Percentiles rank a stretch among this genome's conserved stretches.
Conservation (phyloP, 2,113 vertebrate species). For the Melanerpes aurifrons region DNA sequence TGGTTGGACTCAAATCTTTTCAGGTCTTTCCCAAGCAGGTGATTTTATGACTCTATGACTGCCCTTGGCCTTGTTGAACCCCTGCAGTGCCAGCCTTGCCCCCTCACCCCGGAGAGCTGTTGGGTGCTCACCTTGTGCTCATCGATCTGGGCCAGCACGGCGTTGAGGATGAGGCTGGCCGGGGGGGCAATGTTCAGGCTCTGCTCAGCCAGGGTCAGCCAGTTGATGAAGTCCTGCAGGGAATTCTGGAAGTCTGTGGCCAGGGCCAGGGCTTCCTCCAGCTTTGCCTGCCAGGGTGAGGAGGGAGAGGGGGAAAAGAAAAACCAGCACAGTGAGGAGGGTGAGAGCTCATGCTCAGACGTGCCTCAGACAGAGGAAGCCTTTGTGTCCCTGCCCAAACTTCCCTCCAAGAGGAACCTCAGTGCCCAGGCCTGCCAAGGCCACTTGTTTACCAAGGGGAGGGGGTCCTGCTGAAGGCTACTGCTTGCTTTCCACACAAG, state of each 20-base stretch:
- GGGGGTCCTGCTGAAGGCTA: constrained; percentile 9
- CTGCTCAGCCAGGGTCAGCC: constrained; percentile 96
- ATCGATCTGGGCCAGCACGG: constrained; percentile 95
- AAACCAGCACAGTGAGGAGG: neutral
- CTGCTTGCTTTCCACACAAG: neutral
- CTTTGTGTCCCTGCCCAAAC: constrained; percentile 40
- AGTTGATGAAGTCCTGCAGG: constrained; percentile 98
- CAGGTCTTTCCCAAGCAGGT: too few species aligned
- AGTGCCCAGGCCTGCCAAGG: neutral
- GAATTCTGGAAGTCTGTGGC: constrained; percentile 96
- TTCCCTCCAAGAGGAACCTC: constrained; percentile 16
- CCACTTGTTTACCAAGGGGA: constrained; percentile 8
- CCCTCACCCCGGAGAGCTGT: fast-evolving
- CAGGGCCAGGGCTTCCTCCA: constrained; percentile 91
- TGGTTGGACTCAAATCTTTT: too few species aligned
- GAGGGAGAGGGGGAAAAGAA: neutral
- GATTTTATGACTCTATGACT: too few species aligned
- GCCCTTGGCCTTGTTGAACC: neutral
- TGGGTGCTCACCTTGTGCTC: constrained; percentile 86
- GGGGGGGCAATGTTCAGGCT: constrained; percentile 90
- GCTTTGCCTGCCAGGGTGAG: constrained; percentile 81
- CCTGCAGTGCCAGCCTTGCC: neutral
- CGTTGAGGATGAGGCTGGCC: constrained; percentile 91
- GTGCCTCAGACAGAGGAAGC: constrained; percentile 44
- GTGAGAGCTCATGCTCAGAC: constrained; percentile 14